Base-by-base conservation (phyloP, 1,140 invertebrate genomes). In the Lepidostoma basale region DNA sequence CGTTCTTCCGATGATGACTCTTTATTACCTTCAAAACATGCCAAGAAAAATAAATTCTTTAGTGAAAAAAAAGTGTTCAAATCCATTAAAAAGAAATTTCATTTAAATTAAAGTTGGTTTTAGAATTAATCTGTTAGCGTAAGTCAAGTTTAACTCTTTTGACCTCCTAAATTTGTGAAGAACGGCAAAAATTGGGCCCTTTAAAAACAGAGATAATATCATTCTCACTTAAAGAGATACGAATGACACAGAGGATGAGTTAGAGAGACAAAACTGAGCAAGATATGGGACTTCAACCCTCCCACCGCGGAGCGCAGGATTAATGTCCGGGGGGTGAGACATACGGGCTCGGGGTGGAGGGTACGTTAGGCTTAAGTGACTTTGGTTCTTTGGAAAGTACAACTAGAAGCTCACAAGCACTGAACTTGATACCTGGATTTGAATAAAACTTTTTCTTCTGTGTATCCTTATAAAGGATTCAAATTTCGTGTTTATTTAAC, bases 201-300 rank as follows among this genome's bases (percentile, higher is more conserved):
- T 12, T 1, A 12, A 49, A 49, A 49, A 49, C 45, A 49, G 25
- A 49, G 45, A 18, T 23, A 49, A 49, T 49, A 49, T 49, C 45
- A 49, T 22, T 22, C 45, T 22, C 45, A 26, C 18, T 49, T 49
- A 49, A 49, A 49, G 18, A 49, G 45, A 49, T 49, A 49, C 45
- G 45, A 12, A 49, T 49, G 45, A 49, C 45, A 49, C 20, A 49
- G 22, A 49, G 45, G 23, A 49, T 49, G 45, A 49, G 45, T 12
- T n/a, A 10, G 22, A 25, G 44, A 49, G 45, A 49, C 45, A 49
- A 49, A 49, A 49, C 45, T 49, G 45, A n/a, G 45, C 8, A 49
- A 49, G 45, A 49, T 49, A 23, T 23, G 45, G 45, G 45, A 23
- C 45, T 49, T 49, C 45, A 23, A 9, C 45, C 45, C 10, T 49